Conservation (phyloP, 2,888 invertebrate species). For the Erannis defoliaria region DNA sequence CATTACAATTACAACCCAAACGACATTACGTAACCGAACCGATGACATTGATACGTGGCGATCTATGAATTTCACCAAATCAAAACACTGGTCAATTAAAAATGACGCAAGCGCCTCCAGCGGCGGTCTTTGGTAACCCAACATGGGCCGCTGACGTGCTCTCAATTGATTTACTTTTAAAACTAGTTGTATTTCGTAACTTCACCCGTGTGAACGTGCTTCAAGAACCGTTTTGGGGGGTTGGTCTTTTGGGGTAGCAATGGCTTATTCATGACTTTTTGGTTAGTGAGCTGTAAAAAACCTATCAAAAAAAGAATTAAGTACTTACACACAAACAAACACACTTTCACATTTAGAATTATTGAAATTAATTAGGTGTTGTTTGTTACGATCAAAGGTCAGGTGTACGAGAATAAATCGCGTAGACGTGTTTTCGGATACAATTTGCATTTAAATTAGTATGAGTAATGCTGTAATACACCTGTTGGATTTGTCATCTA, state of each 20-base stretch:
- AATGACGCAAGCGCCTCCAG: constrained; percentile 52
- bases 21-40: constrained; percentile 18
- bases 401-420: constrained; percentile 35
- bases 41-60: constrained; percentile 27
- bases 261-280: too few relatives aligned
- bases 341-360: neutral
- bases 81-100: constrained; percentile 49
- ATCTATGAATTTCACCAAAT: constrained; percentile 45
- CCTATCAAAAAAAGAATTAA: too few relatives aligned
- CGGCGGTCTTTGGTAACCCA: constrained; percentile 22
- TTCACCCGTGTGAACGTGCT: neutral
- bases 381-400: constrained; percentile 36
- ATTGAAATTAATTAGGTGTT: constrained; percentile 42
- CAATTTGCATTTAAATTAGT: constrained; percentile 32
- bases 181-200: constrained; percentile 10
- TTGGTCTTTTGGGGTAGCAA: too few relatives aligned
- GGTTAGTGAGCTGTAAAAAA: too few relatives aligned
- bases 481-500: constrained; percentile 21
- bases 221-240: too few relatives aligned
- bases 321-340: neutral
- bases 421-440: constrained; percentile 16
- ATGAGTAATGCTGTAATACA: constrained; percentile 6
- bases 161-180: constrained; percentile 44
- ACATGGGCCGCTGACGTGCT: constrained; percentile 50
- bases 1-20: neutral